Conservation (phyloP, 2,113 vertebrate genomes). For the Gambusia affinis region DNA sequence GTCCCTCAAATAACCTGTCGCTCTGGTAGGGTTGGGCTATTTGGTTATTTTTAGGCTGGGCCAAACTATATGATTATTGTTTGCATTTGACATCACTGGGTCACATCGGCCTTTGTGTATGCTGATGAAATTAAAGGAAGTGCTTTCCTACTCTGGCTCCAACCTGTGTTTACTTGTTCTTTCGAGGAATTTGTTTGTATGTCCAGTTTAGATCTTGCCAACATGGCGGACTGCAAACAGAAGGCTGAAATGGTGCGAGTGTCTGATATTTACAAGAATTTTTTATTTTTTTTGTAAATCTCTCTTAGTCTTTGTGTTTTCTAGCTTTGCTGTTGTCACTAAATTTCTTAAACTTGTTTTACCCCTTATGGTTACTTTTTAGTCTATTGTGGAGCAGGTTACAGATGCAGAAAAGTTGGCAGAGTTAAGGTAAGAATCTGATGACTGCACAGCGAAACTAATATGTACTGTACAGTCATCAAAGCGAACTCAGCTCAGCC, state of each 20-base stretch:
- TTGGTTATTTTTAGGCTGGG: conserved; percentile 1
- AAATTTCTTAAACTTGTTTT: too few species aligned
- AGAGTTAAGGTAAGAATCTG: too few species aligned
- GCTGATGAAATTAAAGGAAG: conserved; percentile 9
- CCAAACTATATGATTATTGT: conserved; percentile 19
- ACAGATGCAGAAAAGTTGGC: too few species aligned
- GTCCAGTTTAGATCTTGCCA: background rate
- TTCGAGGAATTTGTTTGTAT: conserved; percentile 10
- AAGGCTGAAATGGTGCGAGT: background rate
- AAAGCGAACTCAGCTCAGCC: too few species aligned
- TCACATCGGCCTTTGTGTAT: background rate
- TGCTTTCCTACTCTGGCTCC: background rate
- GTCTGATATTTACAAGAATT: background rate
- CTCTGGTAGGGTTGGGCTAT: conserved; percentile 24
- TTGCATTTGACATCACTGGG: conserved; percentile 1
- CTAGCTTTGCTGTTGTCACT: too few species aligned
- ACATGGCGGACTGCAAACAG: background rate
- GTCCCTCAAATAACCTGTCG: conserved; percentile 42
- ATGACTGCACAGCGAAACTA: too few species aligned
- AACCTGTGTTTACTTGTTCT: conserved; percentile 9
- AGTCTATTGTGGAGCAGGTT: too few species aligned
- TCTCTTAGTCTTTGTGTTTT: too few species aligned
- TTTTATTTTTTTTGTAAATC: too few species aligned
- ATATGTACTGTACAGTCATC: too few species aligned
- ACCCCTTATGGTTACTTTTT: too few species aligned